Conservation (phyloP, 2,797 vertebrate species). For the Scolopax rusticola region DNA sequence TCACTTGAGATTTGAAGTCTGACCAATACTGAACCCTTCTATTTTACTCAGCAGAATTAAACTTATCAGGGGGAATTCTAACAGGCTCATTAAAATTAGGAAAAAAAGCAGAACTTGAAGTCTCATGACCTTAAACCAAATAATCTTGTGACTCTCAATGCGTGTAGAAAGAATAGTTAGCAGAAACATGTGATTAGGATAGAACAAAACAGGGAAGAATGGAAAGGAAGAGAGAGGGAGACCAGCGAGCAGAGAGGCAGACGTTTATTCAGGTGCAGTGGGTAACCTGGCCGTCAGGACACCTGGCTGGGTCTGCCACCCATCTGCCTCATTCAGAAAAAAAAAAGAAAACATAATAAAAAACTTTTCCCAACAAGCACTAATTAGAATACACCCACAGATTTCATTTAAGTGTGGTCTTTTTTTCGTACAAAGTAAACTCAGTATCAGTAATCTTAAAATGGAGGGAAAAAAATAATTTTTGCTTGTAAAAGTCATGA, state of each 20-base stretch:
- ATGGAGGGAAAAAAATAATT: rapidly evolving
- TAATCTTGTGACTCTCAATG: slow-evolving; percentile 33
- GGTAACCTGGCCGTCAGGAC: not conserved
- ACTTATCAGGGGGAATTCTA: not conserved
- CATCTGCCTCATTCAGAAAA: not conserved
- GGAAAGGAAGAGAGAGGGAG: not conserved
- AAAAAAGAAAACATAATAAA: not conserved
- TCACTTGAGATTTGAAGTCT: not conserved
- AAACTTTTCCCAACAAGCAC: not conserved
- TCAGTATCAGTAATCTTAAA: not conserved
- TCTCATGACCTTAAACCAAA: slow-evolving; percentile 29
- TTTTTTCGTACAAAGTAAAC: not conserved
- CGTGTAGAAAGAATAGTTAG: not conserved
- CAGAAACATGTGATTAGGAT: slow-evolving; percentile 12
- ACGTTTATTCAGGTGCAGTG: not conserved
- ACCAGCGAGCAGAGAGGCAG: not conserved
- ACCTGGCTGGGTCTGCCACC: not conserved
- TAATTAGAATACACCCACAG: not conserved
- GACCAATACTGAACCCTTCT: not conserved
- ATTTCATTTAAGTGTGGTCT: not conserved
- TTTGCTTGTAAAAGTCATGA: not conserved
- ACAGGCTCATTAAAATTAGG: not conserved
- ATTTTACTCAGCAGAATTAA: not conserved
- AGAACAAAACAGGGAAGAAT: not conserved
- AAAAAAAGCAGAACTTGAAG: not conserved